Percentiles rank a stretch among this genome's conserved stretches.
These are phyloP conservation scores for Amaurobius ferox DNA, from an alignment of 2,888 invertebrate species.

Conservation along the genomic window DNA sequence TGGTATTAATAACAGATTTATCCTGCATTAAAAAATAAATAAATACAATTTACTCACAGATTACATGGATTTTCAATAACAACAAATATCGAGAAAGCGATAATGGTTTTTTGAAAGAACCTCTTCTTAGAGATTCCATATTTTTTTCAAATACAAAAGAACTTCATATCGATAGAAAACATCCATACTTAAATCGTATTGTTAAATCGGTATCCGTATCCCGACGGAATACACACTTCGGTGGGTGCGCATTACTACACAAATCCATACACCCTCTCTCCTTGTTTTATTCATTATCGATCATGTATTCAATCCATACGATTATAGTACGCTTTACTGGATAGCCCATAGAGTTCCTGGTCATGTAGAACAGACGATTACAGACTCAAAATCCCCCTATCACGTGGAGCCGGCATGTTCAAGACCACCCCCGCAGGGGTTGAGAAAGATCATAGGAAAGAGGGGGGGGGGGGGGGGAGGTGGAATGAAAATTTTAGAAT, in stretches of 20 bases:
- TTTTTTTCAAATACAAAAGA: too few species aligned
- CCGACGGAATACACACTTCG: slow-evolving; percentile 2
- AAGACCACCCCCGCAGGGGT: slow-evolving; percentile 24
- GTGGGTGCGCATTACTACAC: background rate
- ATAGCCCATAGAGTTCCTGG: slow-evolving; percentile 30
- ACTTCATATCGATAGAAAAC: background rate
- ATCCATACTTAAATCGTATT: background rate
- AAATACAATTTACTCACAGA: too few species aligned
- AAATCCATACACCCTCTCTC: slow-evolving; percentile 11
- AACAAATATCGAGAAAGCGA: too few species aligned
- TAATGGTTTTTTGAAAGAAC: too few species aligned
- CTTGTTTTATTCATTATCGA: slow-evolving; percentile 39
- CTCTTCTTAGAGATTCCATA: too few species aligned
- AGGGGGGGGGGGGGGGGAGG: background rate
- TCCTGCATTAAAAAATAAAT: too few species aligned
- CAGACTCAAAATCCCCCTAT: slow-evolving; percentile 53
- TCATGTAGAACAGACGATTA: slow-evolving; percentile 48
- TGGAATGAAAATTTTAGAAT: slow-evolving; percentile 52
- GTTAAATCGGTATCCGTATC: background rate
- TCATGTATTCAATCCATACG: slow-evolving; percentile 34
- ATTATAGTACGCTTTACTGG: slow-evolving; percentile 63
- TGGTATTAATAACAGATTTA: too few species aligned
- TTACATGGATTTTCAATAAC: too few species aligned
- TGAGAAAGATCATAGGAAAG: slow-evolving; percentile 43
- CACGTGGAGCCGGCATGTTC: slow-evolving; percentile 51